Base-by-base conservation (phyloP, 1,140 invertebrate genomes). In the Drosophila biarmipes region DNA sequence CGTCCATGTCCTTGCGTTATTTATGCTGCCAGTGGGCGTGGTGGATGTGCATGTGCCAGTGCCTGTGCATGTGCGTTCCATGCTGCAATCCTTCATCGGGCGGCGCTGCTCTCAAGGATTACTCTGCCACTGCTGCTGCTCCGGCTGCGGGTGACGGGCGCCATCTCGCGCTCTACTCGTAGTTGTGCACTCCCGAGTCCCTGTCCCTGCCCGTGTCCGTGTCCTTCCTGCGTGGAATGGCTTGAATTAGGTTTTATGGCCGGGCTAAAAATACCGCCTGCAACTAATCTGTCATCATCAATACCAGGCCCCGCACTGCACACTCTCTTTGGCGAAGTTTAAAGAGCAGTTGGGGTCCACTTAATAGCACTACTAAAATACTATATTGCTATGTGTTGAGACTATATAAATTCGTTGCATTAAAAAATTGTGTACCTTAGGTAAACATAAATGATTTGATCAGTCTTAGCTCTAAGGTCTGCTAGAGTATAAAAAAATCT, bases 1-100 rank as follows among this genome's bases (percentile, higher is more conserved):
- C 78, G 66, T 76, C 73, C 71, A 82, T 79, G 84, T 89, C 84
- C 84, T 87, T 87, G 84, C 68, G 75, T 87, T 87, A 89, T 87
- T 87, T 89, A 78, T 87, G 86, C 52, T 61, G 45, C 51, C 49
- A 52, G 62, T 73, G 34, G 42, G 17, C 46, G 27, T 31, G 10
- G 49, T 37, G 34, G 24, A 15, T 29, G 58, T 29, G 57, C 19
- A 56, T 57, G 58, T 62, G 57, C 57, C 38, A 55, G 37, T 57
- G 59, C 57, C 38, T 61, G 37, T 57, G 59, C 59, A 29, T 21
- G 31, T 78, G 58, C 79, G 55, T 51, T 66, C 54, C 74, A 78
- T 76, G 58, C 75, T 87, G 81, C 57, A 86, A 67, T 80, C 61
- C 63, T 66, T 64, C 63, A 67, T 67, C 58, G 63, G 58, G 58